Evolutionary conservation across 2,113 vertebrate genomes (phyloP).

Genomic region (Calonectris borealis): DNA sequence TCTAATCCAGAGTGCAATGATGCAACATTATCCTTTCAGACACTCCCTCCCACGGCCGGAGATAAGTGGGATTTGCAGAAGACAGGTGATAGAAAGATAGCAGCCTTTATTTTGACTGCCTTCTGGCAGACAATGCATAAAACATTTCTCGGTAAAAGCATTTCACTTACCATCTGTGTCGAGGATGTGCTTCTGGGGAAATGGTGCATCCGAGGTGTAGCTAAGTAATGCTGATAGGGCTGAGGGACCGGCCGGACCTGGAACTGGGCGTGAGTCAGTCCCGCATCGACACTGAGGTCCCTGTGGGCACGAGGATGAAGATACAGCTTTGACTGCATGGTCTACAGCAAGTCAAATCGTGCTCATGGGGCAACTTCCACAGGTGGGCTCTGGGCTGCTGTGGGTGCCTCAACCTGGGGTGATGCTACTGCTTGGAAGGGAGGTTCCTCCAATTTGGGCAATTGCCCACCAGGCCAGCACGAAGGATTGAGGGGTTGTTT

Average conservation of each 20-base stretch:
- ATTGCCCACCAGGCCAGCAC: rapidly evolving
- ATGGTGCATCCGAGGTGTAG: constrained; percentile 93
- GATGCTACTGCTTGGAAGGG: neutral
- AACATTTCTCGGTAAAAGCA: neutral
- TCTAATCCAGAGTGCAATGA: constrained; percentile 20
- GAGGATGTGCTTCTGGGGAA: constrained; percentile 91
- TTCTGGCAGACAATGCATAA: constrained; percentile 49
- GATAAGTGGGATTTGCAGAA: constrained; percentile 56
- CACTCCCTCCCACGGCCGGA: constrained; percentile 51
- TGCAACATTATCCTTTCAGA: constrained; percentile 50
- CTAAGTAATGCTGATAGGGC: constrained; percentile 96
- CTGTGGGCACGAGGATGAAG: constrained; percentile 63
- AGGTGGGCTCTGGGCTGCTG: neutral
- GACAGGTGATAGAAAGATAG: constrained; percentile 66
- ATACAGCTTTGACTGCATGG: rapidly evolving
- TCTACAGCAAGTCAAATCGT: neutral
- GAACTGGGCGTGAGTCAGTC: constrained; percentile 89
- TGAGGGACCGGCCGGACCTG: constrained; percentile 92
- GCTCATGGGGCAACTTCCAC: neutral
- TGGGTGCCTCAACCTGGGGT: neutral
- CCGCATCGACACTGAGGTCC: constrained; percentile 94
- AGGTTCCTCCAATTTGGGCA: neutral
- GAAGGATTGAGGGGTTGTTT: rapidly evolving
- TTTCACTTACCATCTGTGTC: constrained; percentile 89
- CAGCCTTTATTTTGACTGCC: constrained; percentile 69